A percentile compares a stretch with the other conserved stretches of the same genome.
Evolutionary conservation across 2,797 vertebrate genomes (phyloP).

Genomic region (Bucorvus abyssinicus): DNA sequence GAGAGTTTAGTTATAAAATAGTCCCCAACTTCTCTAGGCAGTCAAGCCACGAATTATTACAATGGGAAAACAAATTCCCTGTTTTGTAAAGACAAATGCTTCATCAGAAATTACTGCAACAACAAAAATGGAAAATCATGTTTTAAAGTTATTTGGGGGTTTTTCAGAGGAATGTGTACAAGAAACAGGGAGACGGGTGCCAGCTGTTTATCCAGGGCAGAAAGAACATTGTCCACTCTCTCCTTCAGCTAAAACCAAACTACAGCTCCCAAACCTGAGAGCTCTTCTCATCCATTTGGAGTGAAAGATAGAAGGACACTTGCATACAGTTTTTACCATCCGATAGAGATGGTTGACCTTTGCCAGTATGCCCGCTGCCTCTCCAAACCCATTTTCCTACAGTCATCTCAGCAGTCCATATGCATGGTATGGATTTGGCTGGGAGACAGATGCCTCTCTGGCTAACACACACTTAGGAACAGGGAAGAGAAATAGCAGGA

Average conservation of each 20-base stretch:
- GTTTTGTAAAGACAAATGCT: neutral
- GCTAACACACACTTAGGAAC: neutral
- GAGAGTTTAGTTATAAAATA: neutral
- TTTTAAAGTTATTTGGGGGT: neutral
- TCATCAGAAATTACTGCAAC: neutral
- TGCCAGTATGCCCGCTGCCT: neutral
- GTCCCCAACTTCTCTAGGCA: neutral
- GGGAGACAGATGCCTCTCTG: neutral
- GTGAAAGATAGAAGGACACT: neutral
- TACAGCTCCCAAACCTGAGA: neutral
- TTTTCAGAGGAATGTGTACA: neutral
- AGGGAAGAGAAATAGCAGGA: neutral
- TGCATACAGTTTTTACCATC: neutral
- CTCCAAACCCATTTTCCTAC: neutral
- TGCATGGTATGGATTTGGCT: neutral
- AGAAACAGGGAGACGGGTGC: neutral
- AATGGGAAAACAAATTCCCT: neutral
- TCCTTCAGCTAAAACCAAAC: neutral
- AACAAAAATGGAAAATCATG: neutral
- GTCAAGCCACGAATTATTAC: neutral
- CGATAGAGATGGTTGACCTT: neutral
- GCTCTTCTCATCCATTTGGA: neutral
- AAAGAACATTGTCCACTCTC: accelerated
- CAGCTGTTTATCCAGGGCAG: no score
- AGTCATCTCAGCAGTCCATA: accelerated